Conservation (phyloP, 2,113 vertebrate genomes). For the Trichomycterus rosablanca region DNA sequence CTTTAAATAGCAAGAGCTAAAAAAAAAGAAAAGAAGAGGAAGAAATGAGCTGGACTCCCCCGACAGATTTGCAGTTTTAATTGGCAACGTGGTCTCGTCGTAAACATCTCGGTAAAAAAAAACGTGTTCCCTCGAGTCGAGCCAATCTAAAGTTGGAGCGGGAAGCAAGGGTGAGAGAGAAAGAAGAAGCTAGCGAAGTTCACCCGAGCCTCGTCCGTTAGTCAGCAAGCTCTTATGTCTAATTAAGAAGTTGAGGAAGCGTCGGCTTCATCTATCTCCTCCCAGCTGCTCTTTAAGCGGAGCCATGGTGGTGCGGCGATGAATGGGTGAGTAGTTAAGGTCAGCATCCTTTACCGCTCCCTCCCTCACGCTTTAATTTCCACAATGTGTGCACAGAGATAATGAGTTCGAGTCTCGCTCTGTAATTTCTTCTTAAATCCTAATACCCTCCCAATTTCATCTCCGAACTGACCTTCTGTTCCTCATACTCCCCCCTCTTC, state of each 20-base stretch:
- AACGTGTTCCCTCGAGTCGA: slow-evolving; percentile 29
- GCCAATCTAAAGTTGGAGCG: slow-evolving; percentile 15
- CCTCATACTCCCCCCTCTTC: background rate
- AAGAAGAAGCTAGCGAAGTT: slow-evolving; percentile 3
- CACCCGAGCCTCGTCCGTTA: slow-evolving; percentile 41
- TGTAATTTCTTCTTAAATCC: slow-evolving; percentile 18
- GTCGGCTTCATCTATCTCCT: slow-evolving; percentile 51
- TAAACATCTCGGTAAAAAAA: slow-evolving; percentile 30
- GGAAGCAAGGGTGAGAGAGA: slow-evolving; percentile 22
- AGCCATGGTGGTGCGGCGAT: slow-evolving; percentile 46
- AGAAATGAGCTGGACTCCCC: slow-evolving; percentile 53
- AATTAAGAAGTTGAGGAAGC: slow-evolving; percentile 64
- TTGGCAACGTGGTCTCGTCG: slow-evolving; percentile 49
- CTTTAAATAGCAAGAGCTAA: slow-evolving; percentile 38
- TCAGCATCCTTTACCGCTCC: slow-evolving; percentile 56
- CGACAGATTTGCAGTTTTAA: slow-evolving; percentile 50
- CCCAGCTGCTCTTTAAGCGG: slow-evolving; percentile 55
- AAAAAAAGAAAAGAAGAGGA: background rate
- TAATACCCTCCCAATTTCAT: slow-evolving; percentile 5
- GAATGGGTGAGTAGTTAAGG: slow-evolving; percentile 56
- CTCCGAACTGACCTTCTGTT: slow-evolving; percentile 2
- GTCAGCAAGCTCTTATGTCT: slow-evolving; percentile 57
- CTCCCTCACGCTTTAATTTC: slow-evolving; percentile 56
- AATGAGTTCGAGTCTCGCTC: slow-evolving; percentile 50
- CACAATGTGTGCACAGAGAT: slow-evolving; percentile 48